Conservation (phyloP, 53 echinoderm and acorn worm genomes). For the Apostichopus leukothele region DNA sequence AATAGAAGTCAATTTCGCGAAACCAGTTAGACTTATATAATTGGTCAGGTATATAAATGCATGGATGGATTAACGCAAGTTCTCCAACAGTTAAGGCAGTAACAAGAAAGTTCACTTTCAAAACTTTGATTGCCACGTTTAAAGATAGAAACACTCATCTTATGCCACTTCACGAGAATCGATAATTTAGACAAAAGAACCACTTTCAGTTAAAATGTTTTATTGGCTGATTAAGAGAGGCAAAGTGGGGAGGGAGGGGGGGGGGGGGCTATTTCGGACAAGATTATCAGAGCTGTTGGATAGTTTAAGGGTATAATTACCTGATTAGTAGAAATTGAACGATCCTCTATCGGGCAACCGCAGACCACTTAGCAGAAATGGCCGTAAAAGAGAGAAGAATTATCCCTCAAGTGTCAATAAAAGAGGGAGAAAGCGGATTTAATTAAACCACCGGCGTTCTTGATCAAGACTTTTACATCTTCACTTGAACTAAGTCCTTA, state of each 20-base stretch:
- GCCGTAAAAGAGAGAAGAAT: neutral
- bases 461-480: no score
- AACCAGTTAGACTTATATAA: no score
- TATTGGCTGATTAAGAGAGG: neutral
- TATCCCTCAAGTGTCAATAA: neutral
- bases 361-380: neutral
- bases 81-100: no score
- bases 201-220: neutral
- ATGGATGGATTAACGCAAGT: no score
- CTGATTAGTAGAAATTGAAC: neutral
- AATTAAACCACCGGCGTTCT: neutral
- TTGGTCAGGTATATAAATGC: no score
- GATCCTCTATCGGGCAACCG: neutral
- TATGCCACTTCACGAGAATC: neutral
- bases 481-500: no score
- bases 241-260: neutral
- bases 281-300: neutral
- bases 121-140: no score
- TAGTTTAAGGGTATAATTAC: neutral
- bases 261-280: neutral
- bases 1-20: no score
- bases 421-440: neutral
- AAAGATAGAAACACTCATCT: no score
- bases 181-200: neutral
- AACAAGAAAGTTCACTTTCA: no score